Base-by-base conservation (phyloP, 2,888 invertebrate species). In the Protodeltote pygarga region DNA sequence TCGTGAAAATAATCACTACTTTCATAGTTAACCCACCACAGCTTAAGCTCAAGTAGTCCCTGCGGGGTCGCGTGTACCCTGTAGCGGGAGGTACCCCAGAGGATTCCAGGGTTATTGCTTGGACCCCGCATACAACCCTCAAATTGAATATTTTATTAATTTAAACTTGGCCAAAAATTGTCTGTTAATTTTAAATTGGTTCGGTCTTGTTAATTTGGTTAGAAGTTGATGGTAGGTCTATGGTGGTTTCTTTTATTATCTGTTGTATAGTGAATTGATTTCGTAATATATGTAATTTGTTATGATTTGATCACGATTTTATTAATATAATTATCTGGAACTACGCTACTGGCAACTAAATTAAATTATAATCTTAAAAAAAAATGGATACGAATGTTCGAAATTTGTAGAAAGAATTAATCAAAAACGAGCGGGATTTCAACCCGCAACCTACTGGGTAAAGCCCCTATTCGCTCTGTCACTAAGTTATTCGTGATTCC, bases 61-160 rank as follows among this genome's bases (percentile, higher is more conserved):
- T 50, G 70, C 71, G 84, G 90, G 84, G 75, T 81, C 61, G 83
- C 87, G 82, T 84, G 85, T 66, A 65, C 75, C 73, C 71, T 59
- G 42, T 62, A 44, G 61, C 46, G 59, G 50, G 52, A 59, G 55
- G 67, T 70, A 77, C 79, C 77, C 75, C 37, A 51, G 77, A 79
- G 83, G 65, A 75, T 66, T 67, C 54, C 58, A 64, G 69, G 77
- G 81, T 83, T 87, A 85, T 83, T 78, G 71, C 77, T 9, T 61
- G 58, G 44, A 52, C 63, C 64, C 72, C 71, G 67, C 60, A 55
- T 51, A 59, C 53, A 58, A 47, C 71, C 71, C 72, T 63, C 64
- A 77, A 83, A 85, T 82, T 83, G 80, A 85, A 84, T 85, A 79
- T 81, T 85, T 82, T 81, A 86, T 85, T 79, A 82, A 84, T 83